Percentiles rank a stretch among this genome's conserved stretches.
phyloP scores from a whole-genome alignment of 2,888 invertebrate genomes.

The Zhengitettix transpicula region DNA sequence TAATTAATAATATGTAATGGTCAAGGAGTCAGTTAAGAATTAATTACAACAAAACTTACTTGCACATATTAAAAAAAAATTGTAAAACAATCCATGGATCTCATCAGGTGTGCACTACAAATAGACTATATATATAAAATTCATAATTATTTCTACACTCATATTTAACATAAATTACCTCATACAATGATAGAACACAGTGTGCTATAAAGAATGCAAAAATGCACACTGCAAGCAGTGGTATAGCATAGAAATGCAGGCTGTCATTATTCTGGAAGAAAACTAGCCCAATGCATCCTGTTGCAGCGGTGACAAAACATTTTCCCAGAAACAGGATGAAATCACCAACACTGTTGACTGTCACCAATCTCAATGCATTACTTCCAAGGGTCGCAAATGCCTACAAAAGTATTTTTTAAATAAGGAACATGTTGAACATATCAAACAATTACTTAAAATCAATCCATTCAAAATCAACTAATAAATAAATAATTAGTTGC shows the following conservation, averaged over 20 bases:
- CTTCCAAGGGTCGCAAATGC: slow-evolving; percentile 71
- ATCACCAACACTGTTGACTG: slow-evolving; percentile 84
- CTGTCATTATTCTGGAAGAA: slow-evolving; percentile 54
- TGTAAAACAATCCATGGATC: too few relatives aligned
- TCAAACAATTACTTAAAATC: too few relatives aligned
- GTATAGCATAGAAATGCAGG: slow-evolving; percentile 69
- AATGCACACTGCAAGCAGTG: slow-evolving; percentile 66
- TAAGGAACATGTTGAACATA: too few relatives aligned
- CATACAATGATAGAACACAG: slow-evolving; percentile 81
- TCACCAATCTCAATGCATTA: slow-evolving; percentile 74
- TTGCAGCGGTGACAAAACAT: slow-evolving; percentile 63
- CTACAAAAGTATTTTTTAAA: slow-evolving; percentile 36
- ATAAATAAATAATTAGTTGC: too few relatives aligned
- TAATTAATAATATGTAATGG: too few relatives aligned
- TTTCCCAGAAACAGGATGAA: slow-evolving; percentile 84
- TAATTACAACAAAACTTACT: too few relatives aligned
- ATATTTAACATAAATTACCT: slow-evolving; percentile 39
- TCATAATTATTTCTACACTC: background rate
- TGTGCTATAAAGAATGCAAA: slow-evolving; percentile 88
- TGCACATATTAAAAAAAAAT: too few relatives aligned
- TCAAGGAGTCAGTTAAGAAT: too few relatives aligned
- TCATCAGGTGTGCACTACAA: too few relatives aligned
- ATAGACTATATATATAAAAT: background rate
- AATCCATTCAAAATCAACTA: too few relatives aligned
- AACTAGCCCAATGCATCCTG: slow-evolving; percentile 61